Conservation (phyloP, 2,113 vertebrate genomes). For the Lasiurus borealis region DNA sequence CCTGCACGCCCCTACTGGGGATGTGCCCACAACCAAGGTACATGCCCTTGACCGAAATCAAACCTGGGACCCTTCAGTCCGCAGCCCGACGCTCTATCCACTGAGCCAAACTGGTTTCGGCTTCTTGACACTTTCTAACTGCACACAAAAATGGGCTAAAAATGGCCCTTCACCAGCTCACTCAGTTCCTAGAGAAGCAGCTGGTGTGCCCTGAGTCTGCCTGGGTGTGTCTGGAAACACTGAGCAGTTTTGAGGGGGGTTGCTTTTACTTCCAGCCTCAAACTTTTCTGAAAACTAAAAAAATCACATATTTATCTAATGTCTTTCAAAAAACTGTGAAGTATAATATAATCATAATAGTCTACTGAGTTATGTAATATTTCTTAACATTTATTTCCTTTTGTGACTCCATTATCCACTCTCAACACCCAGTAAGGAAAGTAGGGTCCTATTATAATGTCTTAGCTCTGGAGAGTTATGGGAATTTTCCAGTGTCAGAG, state of each 20-base stretch:
- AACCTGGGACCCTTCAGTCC: too few relatives aligned
- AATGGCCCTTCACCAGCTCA: neutral
- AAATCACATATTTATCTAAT: neutral
- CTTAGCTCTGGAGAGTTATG: neutral
- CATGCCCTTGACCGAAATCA: too few relatives aligned
- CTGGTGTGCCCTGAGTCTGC: too few relatives aligned
- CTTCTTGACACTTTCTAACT: neutral
- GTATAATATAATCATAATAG: neutral
- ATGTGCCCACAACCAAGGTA: too few relatives aligned
- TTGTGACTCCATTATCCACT: too few relatives aligned
- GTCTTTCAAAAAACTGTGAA: neutral
- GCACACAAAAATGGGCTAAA: neutral
- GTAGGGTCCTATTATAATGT: neutral
- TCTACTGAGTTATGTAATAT: neutral
- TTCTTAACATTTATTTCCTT: neutral
- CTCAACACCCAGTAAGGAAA: neutral
- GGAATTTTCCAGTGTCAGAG: neutral
- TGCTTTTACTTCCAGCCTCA: neutral
- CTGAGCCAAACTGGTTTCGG: too few relatives aligned
- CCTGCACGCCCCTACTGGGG: too few relatives aligned
- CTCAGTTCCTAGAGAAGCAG: neutral
- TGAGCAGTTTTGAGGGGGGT: neutral
- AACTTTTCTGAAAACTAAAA: too few relatives aligned
- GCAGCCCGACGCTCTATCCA: too few relatives aligned
- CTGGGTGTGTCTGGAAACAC: neutral